Conservation (phyloP, 2,888 invertebrate genomes). For the Amphipyra tragopoginis region DNA sequence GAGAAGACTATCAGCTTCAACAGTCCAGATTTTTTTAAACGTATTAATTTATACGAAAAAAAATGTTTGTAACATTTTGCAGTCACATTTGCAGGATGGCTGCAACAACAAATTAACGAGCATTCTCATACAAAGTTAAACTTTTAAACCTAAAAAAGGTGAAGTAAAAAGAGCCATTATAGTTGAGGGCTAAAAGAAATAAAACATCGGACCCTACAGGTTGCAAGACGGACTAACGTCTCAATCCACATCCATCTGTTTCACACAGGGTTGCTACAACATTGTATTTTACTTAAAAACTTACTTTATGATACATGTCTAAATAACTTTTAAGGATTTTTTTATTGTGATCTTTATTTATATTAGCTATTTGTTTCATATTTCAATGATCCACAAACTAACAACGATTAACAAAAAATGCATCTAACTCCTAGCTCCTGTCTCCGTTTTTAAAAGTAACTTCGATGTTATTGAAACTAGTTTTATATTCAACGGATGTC, state of each 20-base stretch:
- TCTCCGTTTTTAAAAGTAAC: neutral
- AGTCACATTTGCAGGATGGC: slow-evolving; percentile 3
- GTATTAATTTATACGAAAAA: neutral
- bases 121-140: slow-evolving; percentile 60
- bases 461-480: neutral
- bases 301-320: neutral
- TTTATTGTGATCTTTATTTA: too few relatives aligned
- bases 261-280: slow-evolving; percentile 51
- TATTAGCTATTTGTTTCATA: too few relatives aligned
- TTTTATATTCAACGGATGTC: slow-evolving; percentile 3
- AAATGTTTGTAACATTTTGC: slow-evolving; percentile 11
- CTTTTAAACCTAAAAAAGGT: slow-evolving; percentile 61
- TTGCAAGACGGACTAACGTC: slow-evolving; percentile 74
- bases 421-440: too few relatives aligned
- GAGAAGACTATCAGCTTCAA: neutral
- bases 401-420: too few relatives aligned
- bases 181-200: slow-evolving; percentile 68
- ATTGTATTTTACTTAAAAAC: slow-evolving; percentile 7
- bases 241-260: slow-evolving; percentile 75
- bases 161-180: slow-evolving; percentile 72
- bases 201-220: slow-evolving; percentile 77
- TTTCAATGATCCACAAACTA: too few relatives aligned
- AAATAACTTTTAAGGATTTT: too few relatives aligned
- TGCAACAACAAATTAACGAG: slow-evolving; percentile 53
- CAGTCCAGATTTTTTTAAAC: neutral